Evolutionary conservation across 1,140 invertebrate genomes (phyloP).

Genomic region (Drosophila pruinosa): DNA sequence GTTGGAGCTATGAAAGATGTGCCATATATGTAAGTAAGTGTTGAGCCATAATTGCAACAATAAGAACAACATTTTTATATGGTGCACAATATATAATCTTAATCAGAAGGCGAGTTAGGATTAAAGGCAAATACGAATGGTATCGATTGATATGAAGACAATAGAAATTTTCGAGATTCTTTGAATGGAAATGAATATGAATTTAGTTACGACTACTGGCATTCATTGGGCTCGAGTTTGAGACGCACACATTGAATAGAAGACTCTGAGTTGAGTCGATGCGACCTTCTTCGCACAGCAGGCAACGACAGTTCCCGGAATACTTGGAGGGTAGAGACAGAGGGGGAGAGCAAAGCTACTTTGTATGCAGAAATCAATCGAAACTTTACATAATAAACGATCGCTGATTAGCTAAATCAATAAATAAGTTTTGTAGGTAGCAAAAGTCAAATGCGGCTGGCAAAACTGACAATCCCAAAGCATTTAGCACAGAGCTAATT

Average conservation of each 20-base stretch:
- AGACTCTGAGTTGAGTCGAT: neutral
- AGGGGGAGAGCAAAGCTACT: constrained; percentile 26
- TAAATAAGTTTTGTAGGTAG: constrained; percentile 75
- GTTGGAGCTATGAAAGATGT: neutral
- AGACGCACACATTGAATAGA: neutral
- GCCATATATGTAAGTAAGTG: constrained; percentile 4
- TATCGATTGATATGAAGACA: neutral
- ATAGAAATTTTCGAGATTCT: neutral
- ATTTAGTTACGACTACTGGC: constrained; percentile 19
- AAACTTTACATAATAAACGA: constrained; percentile 73
- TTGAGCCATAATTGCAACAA: neutral
- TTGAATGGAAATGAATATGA: constrained; percentile 4
- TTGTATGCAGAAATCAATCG: constrained; percentile 74
- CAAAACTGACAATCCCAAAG: constrained; percentile 41
- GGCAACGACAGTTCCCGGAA: constrained; percentile 8
- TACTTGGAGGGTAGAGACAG: neutral
- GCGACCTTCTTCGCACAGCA: constrained; percentile 30
- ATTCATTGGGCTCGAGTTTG: neutral
- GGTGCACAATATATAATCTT: neutral
- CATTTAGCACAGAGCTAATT: constrained; percentile 64
- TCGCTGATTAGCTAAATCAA: constrained; percentile 79
- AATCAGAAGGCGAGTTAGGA: neutral
- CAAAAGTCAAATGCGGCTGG: constrained; percentile 62
- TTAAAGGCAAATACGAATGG: neutral
- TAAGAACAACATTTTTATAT: neutral